Evolutionary conservation across 92 coral and sea anemone species (phyloP), one percentile per base, ranked within the genome.

Genomic region (Siderastrea siderea): DNA sequence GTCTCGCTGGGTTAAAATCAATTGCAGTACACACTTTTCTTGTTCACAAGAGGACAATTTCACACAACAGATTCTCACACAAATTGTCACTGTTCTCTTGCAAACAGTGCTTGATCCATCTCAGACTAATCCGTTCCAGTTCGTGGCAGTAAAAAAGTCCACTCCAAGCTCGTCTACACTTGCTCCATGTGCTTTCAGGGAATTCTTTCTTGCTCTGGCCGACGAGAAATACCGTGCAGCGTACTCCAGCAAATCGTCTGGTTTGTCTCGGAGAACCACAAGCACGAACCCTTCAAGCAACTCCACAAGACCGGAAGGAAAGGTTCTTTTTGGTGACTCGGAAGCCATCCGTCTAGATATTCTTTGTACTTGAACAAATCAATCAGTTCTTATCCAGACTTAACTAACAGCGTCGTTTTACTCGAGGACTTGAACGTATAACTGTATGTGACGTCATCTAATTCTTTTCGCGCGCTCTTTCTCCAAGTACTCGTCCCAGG

Each of bases 231-330:
- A 96, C 68, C 93, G 82, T 1, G 96, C 91, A 0, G 98, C 99
- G 58, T 94, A 98, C 16, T 81, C 92, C 71, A 90, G 79, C 68
- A 95, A 26, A 62, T 98, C 90, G 11, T 98, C 96, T 1, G 97
- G 98, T 67, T 94, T 88, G 68, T 95, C 98, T 13, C 94, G 86
- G 51, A 98, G 69, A 43, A 94, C 96, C 52, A 80, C 92, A 2
- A 98, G 87, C 1, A 98, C 97, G 72, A 98, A 98, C 11, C 94
- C 99, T 76, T 98, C 98, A 5, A 98, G 96, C 78, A 98, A 75
- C 59, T 98, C 98, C 5, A 92, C 94, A 2, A 98, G 97, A 1
- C 99, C 99, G 3, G 83, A 78, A 0, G 99, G 99, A 12, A 93
- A 55, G 66, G 85, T 55, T 88, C 84, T 68, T 74, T 83, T 47